Base-by-base conservation (phyloP, 2,888 invertebrate genomes). In the Malthinus seriepunctatus region DNA sequence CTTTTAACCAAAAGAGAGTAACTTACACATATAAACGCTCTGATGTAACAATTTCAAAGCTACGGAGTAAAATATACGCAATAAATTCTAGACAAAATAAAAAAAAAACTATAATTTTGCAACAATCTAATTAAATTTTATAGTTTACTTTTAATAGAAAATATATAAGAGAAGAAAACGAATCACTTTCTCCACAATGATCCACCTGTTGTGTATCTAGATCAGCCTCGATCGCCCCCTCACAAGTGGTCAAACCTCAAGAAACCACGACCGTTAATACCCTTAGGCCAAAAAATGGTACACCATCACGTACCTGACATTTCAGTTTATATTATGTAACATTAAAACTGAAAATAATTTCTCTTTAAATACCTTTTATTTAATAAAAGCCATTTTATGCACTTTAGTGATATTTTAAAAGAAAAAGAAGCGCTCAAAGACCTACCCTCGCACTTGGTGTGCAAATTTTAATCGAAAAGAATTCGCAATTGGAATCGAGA, bases 171-270 rank as follows among this genome's bases (percentile, higher is more conserved):
- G n/a, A 57, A 59, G 63, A 67, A 66, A 65, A 63, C 67, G 56
- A 67, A 71, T 70, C 70, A 73, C 73, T 73, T 73, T 73, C 73
- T 72, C 73, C 66, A 37, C 50, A 68, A 70, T 48, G 69, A 70
- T 69, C 69, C 71, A 72, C 73, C 71, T 72, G 71, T 70, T 67
- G 65, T 65, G 69, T 69, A 72, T 72, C 69, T 71, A 68, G 73
- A 73, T 68, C 73, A 71, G 58, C 59, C 51, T 42, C 56, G 31
- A 51, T 54, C 51, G 56, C 53, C 60, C 63, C 63, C 57, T 63
- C 62, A 45, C 66, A 55, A 23, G 23, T 23, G 67, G 67, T 64
- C 65, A 60, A 64, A 63, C 67, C 66, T 62, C 63, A 51, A 55
- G 50, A 38, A 33, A 37, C 42, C 33, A 53, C 55, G 37, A 52